Percentiles rank a stretch among this genome's conserved stretches.
phyloP scores from a whole-genome alignment of 1,140 invertebrate genomes.

The Drosophila watanabei region DNA sequence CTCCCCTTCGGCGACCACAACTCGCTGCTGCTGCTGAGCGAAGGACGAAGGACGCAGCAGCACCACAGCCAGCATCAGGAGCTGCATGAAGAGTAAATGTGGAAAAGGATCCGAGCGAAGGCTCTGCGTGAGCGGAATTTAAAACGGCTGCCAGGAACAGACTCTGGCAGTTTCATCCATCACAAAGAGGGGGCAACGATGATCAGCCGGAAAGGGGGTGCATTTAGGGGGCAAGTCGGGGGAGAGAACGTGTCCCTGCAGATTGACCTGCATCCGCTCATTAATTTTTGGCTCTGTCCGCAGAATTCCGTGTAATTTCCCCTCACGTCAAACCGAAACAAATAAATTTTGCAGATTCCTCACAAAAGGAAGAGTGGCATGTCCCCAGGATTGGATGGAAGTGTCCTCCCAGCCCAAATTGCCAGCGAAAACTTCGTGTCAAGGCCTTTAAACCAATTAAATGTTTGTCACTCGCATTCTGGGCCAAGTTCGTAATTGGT shows the following conservation, averaged over 20 bases:
- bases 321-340: constrained; percentile 14
- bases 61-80: constrained; percentile 16
- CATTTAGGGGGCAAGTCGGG: neutral
- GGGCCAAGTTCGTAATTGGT: constrained; percentile 48
- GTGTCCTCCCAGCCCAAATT: constrained; percentile 4
- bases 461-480: constrained; percentile 15
- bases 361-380: constrained; percentile 2
- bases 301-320: constrained; percentile 35
- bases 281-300: constrained; percentile 44
- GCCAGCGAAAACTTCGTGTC: constrained; percentile 30
- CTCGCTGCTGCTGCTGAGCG: constrained; percentile 40
- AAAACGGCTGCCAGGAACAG: constrained; percentile 62
- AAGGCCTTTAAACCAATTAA: constrained; percentile 34
- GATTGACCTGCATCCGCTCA: constrained; percentile 59
- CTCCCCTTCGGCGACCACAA: constrained; percentile 20
- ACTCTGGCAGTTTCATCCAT: constrained; percentile 48
- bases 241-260: constrained; percentile 16
- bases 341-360: constrained; percentile 20
- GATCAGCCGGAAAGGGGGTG: constrained; percentile 7
- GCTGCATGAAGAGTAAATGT: neutral
- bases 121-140: constrained; percentile 67
- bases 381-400: neutral
- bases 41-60: constrained; percentile 20
- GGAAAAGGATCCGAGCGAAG: constrained; percentile 3
- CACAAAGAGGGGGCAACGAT: constrained; percentile 14